Evolutionary conservation across 2,113 vertebrate species (phyloP), one percentile per base, ranked within the genome.

Genomic region (Suricata suricatta): DNA sequence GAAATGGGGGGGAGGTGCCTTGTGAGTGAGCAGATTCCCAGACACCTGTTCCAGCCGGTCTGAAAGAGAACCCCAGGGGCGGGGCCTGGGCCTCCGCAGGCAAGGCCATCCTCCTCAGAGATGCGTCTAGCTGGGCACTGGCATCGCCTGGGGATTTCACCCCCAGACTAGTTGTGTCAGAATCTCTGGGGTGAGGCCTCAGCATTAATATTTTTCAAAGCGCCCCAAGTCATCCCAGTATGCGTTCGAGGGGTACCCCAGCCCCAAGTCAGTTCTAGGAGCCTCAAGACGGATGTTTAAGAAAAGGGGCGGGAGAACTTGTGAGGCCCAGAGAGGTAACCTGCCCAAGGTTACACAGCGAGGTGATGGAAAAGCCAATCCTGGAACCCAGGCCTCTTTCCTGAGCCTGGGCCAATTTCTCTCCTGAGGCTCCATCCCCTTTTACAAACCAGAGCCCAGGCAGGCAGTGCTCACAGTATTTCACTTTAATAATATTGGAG

Each of bases 401-500:
- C 57, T 35, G 68, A 77, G 25, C n/a, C 44, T 16, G 47, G 21
- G 68, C 88, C 72, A 44, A 1, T 81, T 74, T 84, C 64, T 92
- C 44, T 88, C 87, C 81, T 7, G 57, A 95, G 5, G 29, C 52
- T 66, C 17, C 17, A 52, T 83, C 79, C 93, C 35, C 68, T 92
- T 93, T 85, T 77, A 89, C 33, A 89, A 86, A 66, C 68, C 74
- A 71, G 94, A 96, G 95, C 79, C 76, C n/a, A 10, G 86, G 85
- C 44, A 95, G 82, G 54, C 77, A 76, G 21, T 64, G 71, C 74
- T 76, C 76, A 77, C 50, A 35, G 54, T 86, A 95, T 97, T 96
- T 98, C 97, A 96, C 69, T 77, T 93, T 94, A 96, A 93, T 90
- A 86, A 98, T 54, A 44, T 38, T 82, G 76, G 93, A n/a, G 64